Percentiles rank a stretch among this genome's conserved stretches.
Evolutionary conservation across 2,797 vertebrate genomes (phyloP).

Genomic region (Mormyrus proboscirostris): DNA sequence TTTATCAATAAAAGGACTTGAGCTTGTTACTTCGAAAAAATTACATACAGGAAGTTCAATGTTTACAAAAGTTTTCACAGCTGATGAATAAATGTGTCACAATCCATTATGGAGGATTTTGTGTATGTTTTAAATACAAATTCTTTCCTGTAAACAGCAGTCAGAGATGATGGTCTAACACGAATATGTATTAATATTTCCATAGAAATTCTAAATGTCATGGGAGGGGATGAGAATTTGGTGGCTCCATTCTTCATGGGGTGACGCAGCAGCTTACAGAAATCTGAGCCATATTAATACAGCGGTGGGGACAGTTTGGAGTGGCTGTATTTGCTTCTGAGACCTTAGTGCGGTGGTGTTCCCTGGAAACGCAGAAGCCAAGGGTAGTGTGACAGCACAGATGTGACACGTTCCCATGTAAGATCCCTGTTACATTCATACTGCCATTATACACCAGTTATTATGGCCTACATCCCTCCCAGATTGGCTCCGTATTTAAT

Average conservation of each 20-base stretch:
- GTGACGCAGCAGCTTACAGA: not conserved
- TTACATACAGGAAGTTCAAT: not conserved
- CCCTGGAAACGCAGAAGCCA: not conserved
- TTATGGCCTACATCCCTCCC: not conserved
- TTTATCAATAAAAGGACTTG: not conserved
- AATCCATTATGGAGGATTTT: not conserved
- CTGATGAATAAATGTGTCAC: not conserved
- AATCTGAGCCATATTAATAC: not conserved
- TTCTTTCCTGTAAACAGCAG: not conserved
- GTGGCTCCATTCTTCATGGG: not conserved
- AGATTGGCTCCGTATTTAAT: not conserved
- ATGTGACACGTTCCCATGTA: not conserved
- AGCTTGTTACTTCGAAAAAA: not conserved
- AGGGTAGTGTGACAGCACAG: not conserved
- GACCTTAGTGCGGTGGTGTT: not conserved
- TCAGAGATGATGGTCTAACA: not conserved
- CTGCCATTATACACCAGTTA: not conserved
- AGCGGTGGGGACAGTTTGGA: not conserved
- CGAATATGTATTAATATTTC: not conserved
- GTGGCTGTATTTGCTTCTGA: not conserved
- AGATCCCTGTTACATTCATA: not conserved
- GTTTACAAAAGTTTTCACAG: not conserved
- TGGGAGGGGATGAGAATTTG: not conserved
- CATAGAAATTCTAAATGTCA: not conserved
- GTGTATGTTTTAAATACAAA: not conserved